A percentile compares a stretch with the other conserved stretches of the same genome.
phyloP scores from a whole-genome alignment of 2,888 invertebrate species.

The Crioceris asparagi region DNA sequence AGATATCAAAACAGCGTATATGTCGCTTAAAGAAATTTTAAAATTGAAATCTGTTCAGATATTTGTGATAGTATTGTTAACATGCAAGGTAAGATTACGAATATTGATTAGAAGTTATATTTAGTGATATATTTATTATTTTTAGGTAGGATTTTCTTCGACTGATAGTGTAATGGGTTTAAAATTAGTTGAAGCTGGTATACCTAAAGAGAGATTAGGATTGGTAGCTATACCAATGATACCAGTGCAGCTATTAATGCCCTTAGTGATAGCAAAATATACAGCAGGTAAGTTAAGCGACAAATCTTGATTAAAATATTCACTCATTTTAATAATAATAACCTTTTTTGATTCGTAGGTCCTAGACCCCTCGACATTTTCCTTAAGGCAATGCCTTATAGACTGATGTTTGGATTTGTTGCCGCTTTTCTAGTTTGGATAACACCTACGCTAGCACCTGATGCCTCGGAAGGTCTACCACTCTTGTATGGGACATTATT shows the following conservation, averaged over 20 bases:
- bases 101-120: conserved; percentile 3
- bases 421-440: conserved; percentile 76
- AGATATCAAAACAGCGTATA: conserved; percentile 65
- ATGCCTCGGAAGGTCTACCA: conserved; percentile 49
- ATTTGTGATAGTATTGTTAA: conserved; percentile 71
- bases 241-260: conserved; percentile 83
- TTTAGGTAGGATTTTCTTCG: conserved; percentile 87
- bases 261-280: conserved; percentile 63
- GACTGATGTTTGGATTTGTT: conserved; percentile 74
- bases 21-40: conserved; percentile 70
- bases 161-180: conserved; percentile 90
- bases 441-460: conserved; percentile 63
- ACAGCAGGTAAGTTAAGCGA: conserved; percentile 29
- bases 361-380: conserved; percentile 82
- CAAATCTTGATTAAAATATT: conserved; percentile 18
- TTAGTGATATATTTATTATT: too few species aligned
- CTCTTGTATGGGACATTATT: conserved; percentile 67
- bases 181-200: conserved; percentile 91
- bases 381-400: conserved; percentile 78
- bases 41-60: conserved; percentile 71
- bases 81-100: conserved; percentile 75
- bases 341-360: conserved; percentile 63
- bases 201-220: conserved; percentile 90
- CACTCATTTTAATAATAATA: too few species aligned
- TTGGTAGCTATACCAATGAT: conserved; percentile 87